Evolutionary conservation across 1,140 invertebrate genomes (phyloP).

Genomic region (Eumeta japonica): DNA sequence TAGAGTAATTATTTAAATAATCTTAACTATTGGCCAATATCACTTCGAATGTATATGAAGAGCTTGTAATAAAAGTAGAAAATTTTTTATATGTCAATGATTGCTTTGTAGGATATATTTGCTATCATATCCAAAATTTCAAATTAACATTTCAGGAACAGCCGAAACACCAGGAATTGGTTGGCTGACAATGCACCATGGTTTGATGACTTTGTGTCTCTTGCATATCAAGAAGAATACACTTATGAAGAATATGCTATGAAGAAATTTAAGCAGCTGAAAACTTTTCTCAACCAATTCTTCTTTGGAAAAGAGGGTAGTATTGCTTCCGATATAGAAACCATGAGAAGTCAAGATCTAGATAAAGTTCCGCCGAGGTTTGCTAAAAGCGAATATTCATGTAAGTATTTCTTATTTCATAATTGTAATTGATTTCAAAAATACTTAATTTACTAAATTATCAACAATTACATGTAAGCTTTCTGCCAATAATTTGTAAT

Average conservation of each 20-base stretch:
- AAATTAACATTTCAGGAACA: constrained; percentile 44
- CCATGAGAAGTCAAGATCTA: constrained; percentile 27
- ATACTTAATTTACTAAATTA: too few relatives aligned
- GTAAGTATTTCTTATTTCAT: constrained; percentile 30
- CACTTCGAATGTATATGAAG: too few relatives aligned
- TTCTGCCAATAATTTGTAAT: too few relatives aligned
- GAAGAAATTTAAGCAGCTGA: constrained; percentile 32
- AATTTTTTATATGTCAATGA: too few relatives aligned
- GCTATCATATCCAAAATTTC: too few relatives aligned
- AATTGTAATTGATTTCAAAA: too few relatives aligned
- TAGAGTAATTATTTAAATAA: too few relatives aligned
- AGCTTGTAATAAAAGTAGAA: too few relatives aligned
- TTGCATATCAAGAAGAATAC: constrained; percentile 68
- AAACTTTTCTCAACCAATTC: constrained; percentile 22
- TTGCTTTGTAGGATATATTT: too few relatives aligned
- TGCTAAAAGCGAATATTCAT: constrained; percentile 28
- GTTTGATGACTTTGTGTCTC: constrained; percentile 64
- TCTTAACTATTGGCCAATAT: too few relatives aligned
- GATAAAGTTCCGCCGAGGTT: constrained; percentile 31
- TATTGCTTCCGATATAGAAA: constrained; percentile 28
- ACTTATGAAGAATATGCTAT: constrained; percentile 45
- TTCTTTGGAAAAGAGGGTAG: constrained; percentile 47
- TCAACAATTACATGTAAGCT: too few relatives aligned
- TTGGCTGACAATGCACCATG: constrained; percentile 68
- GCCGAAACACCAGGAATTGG: constrained; percentile 65